phyloP scores from a whole-genome alignment of 2,113 vertebrate species.

The Albula glossodonta region DNA sequence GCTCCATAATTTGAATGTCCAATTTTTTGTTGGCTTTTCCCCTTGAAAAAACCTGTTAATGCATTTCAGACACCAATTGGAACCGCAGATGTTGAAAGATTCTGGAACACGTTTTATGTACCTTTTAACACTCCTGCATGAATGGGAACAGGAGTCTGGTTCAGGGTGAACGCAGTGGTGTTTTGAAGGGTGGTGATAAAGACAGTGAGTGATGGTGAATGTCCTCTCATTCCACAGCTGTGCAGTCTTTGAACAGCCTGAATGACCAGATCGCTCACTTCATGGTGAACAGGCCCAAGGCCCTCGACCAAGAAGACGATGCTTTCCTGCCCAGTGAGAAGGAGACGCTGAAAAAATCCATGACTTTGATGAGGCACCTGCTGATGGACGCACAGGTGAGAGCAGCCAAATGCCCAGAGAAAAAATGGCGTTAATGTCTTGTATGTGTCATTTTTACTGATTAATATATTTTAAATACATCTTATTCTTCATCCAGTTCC shows the following conservation, averaged over 20 bases:
- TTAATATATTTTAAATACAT: background rate
- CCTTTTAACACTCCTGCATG: background rate
- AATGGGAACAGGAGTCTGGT: background rate
- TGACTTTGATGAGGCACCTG: slow-evolving; percentile 88
- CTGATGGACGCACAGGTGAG: slow-evolving; percentile 88
- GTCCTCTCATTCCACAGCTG: slow-evolving; percentile 65
- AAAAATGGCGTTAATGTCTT: background rate
- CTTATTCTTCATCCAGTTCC: background rate
- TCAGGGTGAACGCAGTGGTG: background rate
- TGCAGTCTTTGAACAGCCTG: slow-evolving; percentile 84
- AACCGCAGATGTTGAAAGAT: background rate
- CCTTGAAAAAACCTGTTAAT: background rate
- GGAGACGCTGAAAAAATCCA: slow-evolving; percentile 81
- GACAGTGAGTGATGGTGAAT: background rate
- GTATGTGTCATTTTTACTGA: background rate
- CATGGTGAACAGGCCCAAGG: slow-evolving; percentile 79
- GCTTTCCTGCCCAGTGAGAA: slow-evolving; percentile 77
- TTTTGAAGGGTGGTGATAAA: background rate
- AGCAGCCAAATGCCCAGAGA: background rate
- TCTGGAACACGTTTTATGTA: background rate
- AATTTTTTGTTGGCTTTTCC: background rate
- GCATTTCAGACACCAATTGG: background rate
- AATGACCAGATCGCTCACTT: slow-evolving; percentile 92
- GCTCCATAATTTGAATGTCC: background rate
- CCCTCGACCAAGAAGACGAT: slow-evolving; percentile 74